Evolutionary conservation across 2,888 invertebrate genomes (phyloP), one percentile per base, ranked within the genome.

Genomic region (Eulithis testata): DNA sequence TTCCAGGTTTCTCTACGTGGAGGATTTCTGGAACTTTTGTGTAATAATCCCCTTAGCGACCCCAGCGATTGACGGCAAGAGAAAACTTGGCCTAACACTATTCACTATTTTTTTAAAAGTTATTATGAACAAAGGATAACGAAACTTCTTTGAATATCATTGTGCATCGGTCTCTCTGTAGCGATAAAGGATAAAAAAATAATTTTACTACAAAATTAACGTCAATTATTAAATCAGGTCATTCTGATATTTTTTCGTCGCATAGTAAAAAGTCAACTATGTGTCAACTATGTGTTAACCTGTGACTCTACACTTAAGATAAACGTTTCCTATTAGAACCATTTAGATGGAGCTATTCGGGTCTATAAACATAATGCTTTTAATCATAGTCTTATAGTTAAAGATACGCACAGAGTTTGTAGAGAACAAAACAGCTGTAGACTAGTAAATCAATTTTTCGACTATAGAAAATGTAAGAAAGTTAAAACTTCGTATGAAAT

Each of bases 281-380:
- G 73, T 72, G 76, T 76, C n/a, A n/a, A n/a, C n/a, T n/a, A n/a
- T n/a, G n/a, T 73, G 82, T 84, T 86, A 87, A 71, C 87, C 88
- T 86, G 91, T 89, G 84, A 87, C 82, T 86, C 84, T 86, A 40
- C 53, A 85, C 90, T 92, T 91, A 87, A 88, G 90, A 87, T 93
- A 92, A 93, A 91, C 89, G 89, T 80, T 85, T 79, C 82, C 86
- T 81, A 91, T 93, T 91, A 91, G 80, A 85, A 84, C 86, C 85
- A 87, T 89, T 91, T 90, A 90, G 83, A 80, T 84, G 77, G 80
- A 87, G 83, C 86, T 75, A 89, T 90, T 88, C 86, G 78, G 82
- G 83, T 70, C 87, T 84, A 91, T 92, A 92, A 91, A 91, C 87
- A 86, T 91, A 91, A 92, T 92, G 85, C 81, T 80, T 85, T 88